Evolutionary conservation across 2,888 invertebrate species (phyloP).

Genomic region (Cantharis nigra): DNA sequence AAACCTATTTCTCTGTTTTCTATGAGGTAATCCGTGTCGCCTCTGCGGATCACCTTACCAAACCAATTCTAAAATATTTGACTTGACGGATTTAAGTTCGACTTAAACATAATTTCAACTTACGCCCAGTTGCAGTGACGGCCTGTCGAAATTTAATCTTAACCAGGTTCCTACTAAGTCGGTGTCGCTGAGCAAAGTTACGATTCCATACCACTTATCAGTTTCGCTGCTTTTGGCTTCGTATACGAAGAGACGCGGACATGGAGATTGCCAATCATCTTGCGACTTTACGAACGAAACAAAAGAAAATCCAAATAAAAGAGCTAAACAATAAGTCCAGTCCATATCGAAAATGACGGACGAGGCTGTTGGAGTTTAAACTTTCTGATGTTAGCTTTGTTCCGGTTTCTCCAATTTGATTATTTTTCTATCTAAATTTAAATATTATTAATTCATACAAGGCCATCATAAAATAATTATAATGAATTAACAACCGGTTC

Average conservation of each 20-base stretch:
- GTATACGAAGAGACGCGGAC: no score
- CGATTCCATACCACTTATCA: no score
- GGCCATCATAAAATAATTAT: not conserved
- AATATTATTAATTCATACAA: not conserved
- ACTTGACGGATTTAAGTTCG: not conserved
- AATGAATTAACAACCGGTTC: not conserved
- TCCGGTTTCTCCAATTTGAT: not conserved
- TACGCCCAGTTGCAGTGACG: no score
- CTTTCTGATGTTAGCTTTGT: not conserved
- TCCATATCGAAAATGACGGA: not conserved
- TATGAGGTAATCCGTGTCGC: conserved; percentile 59
- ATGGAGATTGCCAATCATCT: no score
- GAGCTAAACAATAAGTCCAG: not conserved
- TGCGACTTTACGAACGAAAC: no score
- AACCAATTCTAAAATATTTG: conserved; percentile 50
- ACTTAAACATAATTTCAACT: not conserved
- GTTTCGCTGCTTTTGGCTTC: no score
- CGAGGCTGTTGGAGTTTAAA: not conserved
- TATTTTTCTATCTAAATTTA: not conserved
- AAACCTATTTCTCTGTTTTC: conserved; percentile 62
- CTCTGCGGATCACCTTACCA: conserved; percentile 59
- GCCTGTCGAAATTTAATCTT: no score
- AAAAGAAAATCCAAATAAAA: no score
- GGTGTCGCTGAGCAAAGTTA: no score
- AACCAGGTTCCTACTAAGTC: no score